Evolutionary conservation across 1,140 invertebrate species (phyloP), one percentile per base, ranked within the genome.

Genomic region (Drosophila arizonae): DNA sequence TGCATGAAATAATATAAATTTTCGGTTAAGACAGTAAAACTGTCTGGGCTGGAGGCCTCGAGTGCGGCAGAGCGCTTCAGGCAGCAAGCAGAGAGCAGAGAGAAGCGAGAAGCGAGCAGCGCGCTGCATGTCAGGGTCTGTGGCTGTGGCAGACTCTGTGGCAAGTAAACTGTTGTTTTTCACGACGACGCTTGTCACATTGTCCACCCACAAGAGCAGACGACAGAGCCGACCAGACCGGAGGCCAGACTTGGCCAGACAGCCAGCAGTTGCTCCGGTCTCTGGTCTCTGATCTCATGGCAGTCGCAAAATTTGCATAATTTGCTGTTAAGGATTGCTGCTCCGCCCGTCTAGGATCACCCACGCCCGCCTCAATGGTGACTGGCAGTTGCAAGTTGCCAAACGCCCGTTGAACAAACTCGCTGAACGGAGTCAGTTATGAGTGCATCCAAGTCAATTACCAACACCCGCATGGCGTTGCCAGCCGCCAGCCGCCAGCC

Each of bases 1-100:
- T 87, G 82, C 82, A 84, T 75, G 80, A 87, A 87, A 87, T 88
- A 88, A 88, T 87, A 87, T 87, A 87, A 87, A 87, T 87, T 87
- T 87, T 79, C 75, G 87, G 82, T 72, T 79, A 88, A 79, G 82
- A 79, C 82, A 88, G 82, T 87, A 77, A 87, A 87, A 88, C 84
- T 79, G 81, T 86, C 81, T 81, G 81, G 70, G 62, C 50, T 48
- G 33, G 39, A 51, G 55, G 65, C 45, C 63, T 68, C 60, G 63
- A 61, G 45, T 62, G 39, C 57, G 67, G 36, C 43, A 72, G 74
- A 72, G 74, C 54, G 69, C 46, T 46, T 6, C 43, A 46, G 8
- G n/a, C 43, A 17, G 6, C 28, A 33, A 43, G 75, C 54, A 28
- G 9, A 33, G 13, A 30, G 39, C 65, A 61, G 6, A 33, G 13